Percentiles rank a stretch among this genome's conserved stretches.
phyloP scores from a whole-genome alignment of 2,113 vertebrate genomes.

The Lonchura striata region DNA sequence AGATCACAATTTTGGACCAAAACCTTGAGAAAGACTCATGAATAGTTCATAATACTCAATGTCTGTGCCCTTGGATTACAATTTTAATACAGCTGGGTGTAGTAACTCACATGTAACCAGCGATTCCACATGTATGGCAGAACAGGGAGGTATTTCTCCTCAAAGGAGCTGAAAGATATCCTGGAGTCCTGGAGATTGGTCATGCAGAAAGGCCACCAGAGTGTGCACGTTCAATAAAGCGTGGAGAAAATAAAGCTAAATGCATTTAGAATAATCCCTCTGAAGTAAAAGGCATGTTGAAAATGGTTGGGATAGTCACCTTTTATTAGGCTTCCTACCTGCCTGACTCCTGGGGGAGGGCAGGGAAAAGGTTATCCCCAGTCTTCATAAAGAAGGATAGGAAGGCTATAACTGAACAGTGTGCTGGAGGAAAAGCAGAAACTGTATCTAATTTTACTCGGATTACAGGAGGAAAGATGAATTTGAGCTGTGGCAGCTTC shows the following conservation, averaged over 20 bases:
- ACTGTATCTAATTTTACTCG: background rate
- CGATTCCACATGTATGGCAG: accelerated
- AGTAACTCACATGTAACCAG: background rate
- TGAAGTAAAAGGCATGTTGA: background rate
- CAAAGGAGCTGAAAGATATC: background rate
- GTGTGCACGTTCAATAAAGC: background rate
- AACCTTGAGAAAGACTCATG: background rate
- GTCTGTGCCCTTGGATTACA: background rate
- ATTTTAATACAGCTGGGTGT: background rate
- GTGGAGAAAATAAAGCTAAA: background rate
- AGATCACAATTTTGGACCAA: background rate
- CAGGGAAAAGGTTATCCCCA: accelerated
- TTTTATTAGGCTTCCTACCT: background rate
- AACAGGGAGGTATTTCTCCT: background rate
- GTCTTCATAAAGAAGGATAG: background rate
- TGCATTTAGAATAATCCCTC: background rate
- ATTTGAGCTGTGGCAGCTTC: background rate
- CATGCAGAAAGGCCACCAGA: background rate
- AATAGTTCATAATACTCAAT: background rate
- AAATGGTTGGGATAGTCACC: background rate
- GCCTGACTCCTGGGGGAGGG: background rate
- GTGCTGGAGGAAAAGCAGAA: background rate
- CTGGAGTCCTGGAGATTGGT: background rate
- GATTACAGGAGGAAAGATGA: background rate
- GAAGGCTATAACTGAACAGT: background rate